These are phyloP conservation scores for Brenthis hecate DNA, from an alignment of 2,888 invertebrate species.

Conservation along the genomic window DNA sequence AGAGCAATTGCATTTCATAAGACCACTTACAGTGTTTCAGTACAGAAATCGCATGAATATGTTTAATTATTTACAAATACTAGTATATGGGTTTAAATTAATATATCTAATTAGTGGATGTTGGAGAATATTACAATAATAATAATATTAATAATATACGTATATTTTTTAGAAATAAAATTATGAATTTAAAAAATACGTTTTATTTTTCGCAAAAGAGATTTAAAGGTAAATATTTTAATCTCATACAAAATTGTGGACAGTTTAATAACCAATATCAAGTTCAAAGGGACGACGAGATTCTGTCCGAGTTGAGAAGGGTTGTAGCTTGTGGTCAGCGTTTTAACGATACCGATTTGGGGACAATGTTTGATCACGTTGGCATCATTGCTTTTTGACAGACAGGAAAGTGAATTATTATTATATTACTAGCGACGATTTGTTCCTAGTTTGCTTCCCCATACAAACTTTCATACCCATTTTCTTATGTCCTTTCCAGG, in stretches of 20 bases:
- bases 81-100: background rate
- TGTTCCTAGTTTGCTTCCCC: no score
- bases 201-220: background rate
- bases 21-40: slow-evolving; percentile 16
- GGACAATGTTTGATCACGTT: background rate
- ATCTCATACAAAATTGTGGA: background rate
- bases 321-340: slow-evolving; percentile 55
- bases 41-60: slow-evolving; percentile 4
- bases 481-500: no score
- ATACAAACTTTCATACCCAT: no score
- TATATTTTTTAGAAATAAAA: no score
- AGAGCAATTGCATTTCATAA: slow-evolving; percentile 30
- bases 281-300: slow-evolving; percentile 36
- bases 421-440: no score
- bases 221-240: background rate
- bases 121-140: no score
- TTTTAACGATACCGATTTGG: slow-evolving; percentile 45
- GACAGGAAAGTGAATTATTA: background rate
- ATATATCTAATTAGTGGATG: no score
- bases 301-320: slow-evolving; percentile 66
- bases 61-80: background rate
- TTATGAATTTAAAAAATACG: no score
- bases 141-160: no score
- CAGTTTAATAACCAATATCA: slow-evolving; percentile 22
- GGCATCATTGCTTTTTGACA: background rate